Base-by-base conservation (phyloP, 2,113 vertebrate genomes). In the Dipodomys merriami region DNA sequence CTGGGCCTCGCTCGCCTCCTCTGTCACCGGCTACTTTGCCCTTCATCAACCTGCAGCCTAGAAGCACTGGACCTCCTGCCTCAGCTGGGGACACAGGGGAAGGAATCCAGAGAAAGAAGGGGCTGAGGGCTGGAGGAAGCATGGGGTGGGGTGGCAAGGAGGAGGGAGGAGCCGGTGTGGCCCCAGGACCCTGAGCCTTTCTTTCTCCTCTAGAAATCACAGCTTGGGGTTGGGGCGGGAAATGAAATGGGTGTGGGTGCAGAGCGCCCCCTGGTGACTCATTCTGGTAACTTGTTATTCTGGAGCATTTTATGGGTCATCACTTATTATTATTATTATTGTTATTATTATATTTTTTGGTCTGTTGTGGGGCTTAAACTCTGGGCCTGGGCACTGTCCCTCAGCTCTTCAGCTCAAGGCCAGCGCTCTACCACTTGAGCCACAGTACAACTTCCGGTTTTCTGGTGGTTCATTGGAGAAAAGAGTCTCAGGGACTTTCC, bases 191-290 rank as follows among this genome's bases (percentile, higher is more conserved):
- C 29, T 9, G 30, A 7, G 7, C 22, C 33, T 33, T 29, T n/a
- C n/a, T n/a, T n/a, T 0, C 22, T 1, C 10, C 27, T 49, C 30
- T 30, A 19, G 35, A 46, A 57, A 69, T 1, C 4, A 0, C 73
- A 18, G 49, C 62, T 0, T 7, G 16, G 12, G 49, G 1, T 44
- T 30, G 20, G 29, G 11, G 7, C 1, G 18, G 2, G 49, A 33
- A 27, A 57, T 0, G 19, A 80, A 53, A 33, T 1, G 33, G 77
- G 64, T 9, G 33, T 2, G 60, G 12, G 65, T n/a, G 19, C 60
- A 64, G 44, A 35, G 6, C 67, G 91, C 93, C 95, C n/a, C n/a
- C 96, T 97, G 68, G 94, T 81, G 94, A 64, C 18, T 27, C 0
- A 9, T 35, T 6, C 73, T 13, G 4, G 30, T 33, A 19, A 18